A percentile compares a stretch with the other conserved stretches of the same genome.
These are phyloP conservation scores for Chaenocephalus aceratus DNA, from an alignment of 2,113 vertebrate genomes.

Conservation along the genomic window DNA sequence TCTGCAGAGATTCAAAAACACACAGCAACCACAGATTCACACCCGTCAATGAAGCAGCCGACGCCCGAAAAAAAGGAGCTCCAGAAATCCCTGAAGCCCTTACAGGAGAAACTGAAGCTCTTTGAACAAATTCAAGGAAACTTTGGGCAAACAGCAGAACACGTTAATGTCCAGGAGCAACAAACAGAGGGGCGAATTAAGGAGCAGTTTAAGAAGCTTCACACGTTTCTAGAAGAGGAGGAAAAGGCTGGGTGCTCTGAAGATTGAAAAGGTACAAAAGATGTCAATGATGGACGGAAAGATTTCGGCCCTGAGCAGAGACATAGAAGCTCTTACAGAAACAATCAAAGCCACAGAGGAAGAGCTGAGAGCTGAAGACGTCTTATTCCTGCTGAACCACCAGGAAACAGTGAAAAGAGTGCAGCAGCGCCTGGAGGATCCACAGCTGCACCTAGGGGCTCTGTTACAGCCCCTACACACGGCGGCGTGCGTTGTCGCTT, in stretches of 20 bases:
- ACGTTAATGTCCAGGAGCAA: not conserved
- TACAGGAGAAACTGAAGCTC: too few species aligned
- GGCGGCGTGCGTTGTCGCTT: too few species aligned
- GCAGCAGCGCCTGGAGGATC: slow-evolving; percentile 7
- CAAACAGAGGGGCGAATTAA: slow-evolving; percentile 5
- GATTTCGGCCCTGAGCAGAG: slow-evolving; percentile 1
- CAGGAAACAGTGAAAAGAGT: not conserved
- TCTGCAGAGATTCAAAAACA: not conserved
- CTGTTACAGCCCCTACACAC: not conserved
- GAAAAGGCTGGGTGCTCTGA: too few species aligned
- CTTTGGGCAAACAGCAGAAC: too few species aligned
- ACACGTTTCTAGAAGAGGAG: too few species aligned
- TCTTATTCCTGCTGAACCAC: not conserved
- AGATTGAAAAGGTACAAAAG: too few species aligned
- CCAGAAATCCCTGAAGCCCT: too few species aligned
- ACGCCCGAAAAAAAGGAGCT: too few species aligned
- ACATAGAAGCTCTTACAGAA: slow-evolving; percentile 1
- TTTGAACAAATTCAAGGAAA: too few species aligned
- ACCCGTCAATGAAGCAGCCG: too few species aligned
- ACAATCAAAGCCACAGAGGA: slow-evolving; percentile 9
- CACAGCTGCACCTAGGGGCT: not conserved
- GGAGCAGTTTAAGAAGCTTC: too few species aligned
- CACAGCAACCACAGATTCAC: too few species aligned
- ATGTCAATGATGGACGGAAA: not conserved
- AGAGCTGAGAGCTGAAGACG: not conserved